Base-by-base conservation (phyloP, 2,113 vertebrate genomes). In the Mormoops blainvillei region DNA sequence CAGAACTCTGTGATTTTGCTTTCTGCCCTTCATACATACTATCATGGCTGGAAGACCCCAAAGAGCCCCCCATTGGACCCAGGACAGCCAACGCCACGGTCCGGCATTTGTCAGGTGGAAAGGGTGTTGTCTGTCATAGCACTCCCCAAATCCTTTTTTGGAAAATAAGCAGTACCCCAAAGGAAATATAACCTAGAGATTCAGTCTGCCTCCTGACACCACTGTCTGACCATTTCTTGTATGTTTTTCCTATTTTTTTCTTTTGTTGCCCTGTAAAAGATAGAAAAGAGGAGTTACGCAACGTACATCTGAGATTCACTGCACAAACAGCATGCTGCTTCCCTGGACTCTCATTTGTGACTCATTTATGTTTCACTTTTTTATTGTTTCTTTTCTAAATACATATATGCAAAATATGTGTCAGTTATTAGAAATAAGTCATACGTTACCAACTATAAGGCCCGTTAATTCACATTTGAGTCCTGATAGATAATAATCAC, bases 381-480 rank as follows among this genome's bases (percentile, higher is more conserved):
- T 89, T 67, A 24, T 41, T n/a, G 58, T 73, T 81, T 87, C 65
- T 87, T 77, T 90, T 50, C 36, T 81, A 65, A 92, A 74, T 14
- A 81, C 22, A 54, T 14, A n/a, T 7, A 48, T 48, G 52, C 16
- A 87, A 52, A 91, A 31, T 65, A 48, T 81, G 2, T 89, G 45
- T 87, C 52, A 33, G 1, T 61, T 78, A 77, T 50, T 85, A 95
- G 41, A 82, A 91, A 52, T 83, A 73, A 45, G 31, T 36, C 3
- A 65, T 63, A 10, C 16, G 26, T 82, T 52, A 31, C 18, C 58
- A 58, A 20, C 83, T 91, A 65, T 81, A 70, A 86, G 20, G 14
- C 19, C n/a, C 48, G 22, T 91, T 78, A 91, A n/a, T 88, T 4
- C 20, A 71, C 3, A 45, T 78, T 89, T 73, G 67, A 97, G 87